Percentiles rank a stretch among this genome's conserved stretches.
These are phyloP conservation scores for Lottia scabra DNA, from an alignment of 2,888 invertebrate genomes.

Conservation along the genomic window DNA sequence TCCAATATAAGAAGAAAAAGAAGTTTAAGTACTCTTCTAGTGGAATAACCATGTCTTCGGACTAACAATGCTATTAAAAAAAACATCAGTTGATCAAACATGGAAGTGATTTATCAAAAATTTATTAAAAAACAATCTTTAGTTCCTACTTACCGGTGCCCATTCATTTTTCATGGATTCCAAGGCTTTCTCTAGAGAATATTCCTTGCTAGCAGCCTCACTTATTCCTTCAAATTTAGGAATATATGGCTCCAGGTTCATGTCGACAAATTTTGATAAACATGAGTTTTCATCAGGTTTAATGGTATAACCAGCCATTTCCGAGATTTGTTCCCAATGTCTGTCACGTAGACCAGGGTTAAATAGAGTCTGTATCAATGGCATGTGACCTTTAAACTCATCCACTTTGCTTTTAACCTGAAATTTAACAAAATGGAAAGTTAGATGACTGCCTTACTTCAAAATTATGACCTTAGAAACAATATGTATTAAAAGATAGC, in stretches of 20 bases:
- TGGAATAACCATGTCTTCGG: too few relatives aligned
- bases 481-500: neutral
- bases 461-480: neutral
- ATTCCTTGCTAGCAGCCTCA: slow-evolving; percentile 96
- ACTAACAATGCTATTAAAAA: too few relatives aligned
- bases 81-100: too few relatives aligned
- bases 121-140: neutral
- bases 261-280: slow-evolving; percentile 86
- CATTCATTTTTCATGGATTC: slow-evolving; percentile 92
- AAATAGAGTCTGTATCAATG: slow-evolving; percentile 91
- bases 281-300: slow-evolving; percentile 83
- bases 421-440: slow-evolving; percentile 6
- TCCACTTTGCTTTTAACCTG: slow-evolving; percentile 81
- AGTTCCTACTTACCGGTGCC: slow-evolving; percentile 71
- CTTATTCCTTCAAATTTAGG: slow-evolving; percentile 91
- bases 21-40: too few relatives aligned
- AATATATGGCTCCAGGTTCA: slow-evolving; percentile 86
- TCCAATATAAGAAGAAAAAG: too few relatives aligned
- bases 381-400: slow-evolving; percentile 82
- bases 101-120: too few relatives aligned
- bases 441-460: neutral
- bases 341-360: slow-evolving; percentile 84
- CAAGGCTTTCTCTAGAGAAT: slow-evolving; percentile 88
- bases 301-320: slow-evolving; percentile 93
- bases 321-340: slow-evolving; percentile 95